These are phyloP conservation scores for Odontocolon sp. DNA, from an alignment of 2,888 invertebrate genomes.

Conservation along the genomic window DNA sequence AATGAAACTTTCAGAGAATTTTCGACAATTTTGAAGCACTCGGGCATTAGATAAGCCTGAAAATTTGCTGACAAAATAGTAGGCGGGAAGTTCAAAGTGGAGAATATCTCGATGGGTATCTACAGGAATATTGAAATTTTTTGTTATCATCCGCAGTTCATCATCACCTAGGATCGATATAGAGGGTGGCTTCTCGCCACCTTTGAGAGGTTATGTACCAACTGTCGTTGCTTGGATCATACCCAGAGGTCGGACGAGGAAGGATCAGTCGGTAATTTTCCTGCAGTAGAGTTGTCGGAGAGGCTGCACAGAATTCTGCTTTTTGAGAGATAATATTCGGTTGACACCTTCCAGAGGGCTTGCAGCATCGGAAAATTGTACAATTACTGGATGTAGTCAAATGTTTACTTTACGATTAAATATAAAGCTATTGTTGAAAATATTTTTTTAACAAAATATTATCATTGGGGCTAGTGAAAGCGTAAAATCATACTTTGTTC, in stretches of 20 bases:
- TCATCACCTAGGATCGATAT: conserved; percentile 18
- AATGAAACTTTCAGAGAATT: too few relatives aligned
- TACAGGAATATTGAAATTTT: neutral
- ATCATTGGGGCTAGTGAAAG: too few relatives aligned
- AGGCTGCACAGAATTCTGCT: conserved; percentile 11
- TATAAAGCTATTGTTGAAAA: too few relatives aligned
- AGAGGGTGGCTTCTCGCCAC: conserved; percentile 5
- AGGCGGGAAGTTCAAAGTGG: neutral
- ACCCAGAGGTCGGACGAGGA: neutral
- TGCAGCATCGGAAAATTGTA: neutral
- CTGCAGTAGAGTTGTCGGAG: neutral
- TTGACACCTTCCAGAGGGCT: neutral
- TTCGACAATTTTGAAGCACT: too few relatives aligned
- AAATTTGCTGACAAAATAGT: too few relatives aligned
- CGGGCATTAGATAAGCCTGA: too few relatives aligned
- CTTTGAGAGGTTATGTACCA: conserved; percentile 3
- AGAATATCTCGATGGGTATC: neutral
- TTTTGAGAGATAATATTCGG: neutral
- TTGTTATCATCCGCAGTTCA: conserved; percentile 39
- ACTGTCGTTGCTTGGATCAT: conserved; percentile 2
- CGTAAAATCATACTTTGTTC: too few relatives aligned
- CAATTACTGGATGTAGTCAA: too few relatives aligned
- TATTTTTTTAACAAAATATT: too few relatives aligned
- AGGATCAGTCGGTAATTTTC: conserved; percentile 42
- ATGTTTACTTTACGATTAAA: too few relatives aligned